Percentiles rank a stretch among this genome's conserved stretches.
These are phyloP conservation scores for Cyanistes caeruleus DNA, from an alignment of 2,113 vertebrate genomes.

Conservation along the genomic window DNA sequence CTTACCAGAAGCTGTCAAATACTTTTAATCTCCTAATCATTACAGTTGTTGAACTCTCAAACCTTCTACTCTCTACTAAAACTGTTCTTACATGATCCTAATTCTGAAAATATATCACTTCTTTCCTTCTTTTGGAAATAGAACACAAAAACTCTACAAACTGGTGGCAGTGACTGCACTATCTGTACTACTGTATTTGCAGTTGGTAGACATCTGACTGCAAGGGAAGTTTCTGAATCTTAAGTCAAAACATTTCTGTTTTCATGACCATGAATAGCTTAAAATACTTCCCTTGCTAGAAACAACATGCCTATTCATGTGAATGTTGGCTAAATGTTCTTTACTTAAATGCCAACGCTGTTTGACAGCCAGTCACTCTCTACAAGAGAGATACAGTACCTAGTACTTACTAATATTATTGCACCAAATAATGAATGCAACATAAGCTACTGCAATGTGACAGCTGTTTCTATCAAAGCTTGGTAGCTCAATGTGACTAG, in stretches of 20 bases:
- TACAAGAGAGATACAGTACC: not conserved
- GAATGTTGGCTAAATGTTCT: not conserved
- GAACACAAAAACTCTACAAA: not conserved
- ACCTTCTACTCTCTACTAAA: not conserved
- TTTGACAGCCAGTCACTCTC: not conserved
- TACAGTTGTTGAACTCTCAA: not conserved
- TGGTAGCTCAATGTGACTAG: not conserved
- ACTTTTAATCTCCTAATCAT: not conserved
- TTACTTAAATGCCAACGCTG: not conserved
- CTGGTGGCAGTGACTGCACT: not conserved
- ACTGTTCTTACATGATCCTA: not conserved
- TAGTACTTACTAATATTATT: not conserved
- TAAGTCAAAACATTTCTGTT: not conserved
- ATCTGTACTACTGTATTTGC: not conserved
- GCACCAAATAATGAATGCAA: not conserved
- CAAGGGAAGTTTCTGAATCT: not conserved
- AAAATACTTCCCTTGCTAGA: not conserved
- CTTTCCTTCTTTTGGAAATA: not conserved
- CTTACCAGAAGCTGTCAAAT: not conserved
- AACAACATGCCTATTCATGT: not conserved
- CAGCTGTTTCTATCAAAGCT: not conserved
- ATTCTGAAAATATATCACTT: not conserved
- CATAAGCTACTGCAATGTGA: not conserved
- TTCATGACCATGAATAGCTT: not conserved
- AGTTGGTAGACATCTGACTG: not conserved